Percentiles rank a stretch among this genome's conserved stretches.
phyloP scores from a whole-genome alignment of 2,113 vertebrate genomes.

The Ibidorhyncha struthersii region DNA sequence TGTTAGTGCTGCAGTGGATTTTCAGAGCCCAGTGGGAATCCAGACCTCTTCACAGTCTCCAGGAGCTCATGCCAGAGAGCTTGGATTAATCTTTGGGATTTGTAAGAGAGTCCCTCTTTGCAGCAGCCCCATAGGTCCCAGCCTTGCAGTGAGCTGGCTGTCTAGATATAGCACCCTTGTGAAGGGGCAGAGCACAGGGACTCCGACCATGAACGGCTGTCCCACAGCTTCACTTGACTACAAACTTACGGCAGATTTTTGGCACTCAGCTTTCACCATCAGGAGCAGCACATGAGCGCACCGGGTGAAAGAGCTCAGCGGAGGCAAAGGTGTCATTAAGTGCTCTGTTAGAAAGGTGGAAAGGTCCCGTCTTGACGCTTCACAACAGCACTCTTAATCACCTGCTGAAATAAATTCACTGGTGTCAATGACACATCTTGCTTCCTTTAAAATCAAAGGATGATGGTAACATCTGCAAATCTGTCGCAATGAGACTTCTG shows the following conservation, averaged over 20 bases:
- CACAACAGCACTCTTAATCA: not conserved
- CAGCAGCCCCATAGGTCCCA: not conserved
- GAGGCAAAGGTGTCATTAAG: not conserved
- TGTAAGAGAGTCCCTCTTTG: not conserved
- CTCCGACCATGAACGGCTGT: rapidly evolving
- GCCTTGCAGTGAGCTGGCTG: not conserved
- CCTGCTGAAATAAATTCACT: not conserved
- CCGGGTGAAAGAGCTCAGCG: not conserved
- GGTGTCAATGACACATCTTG: not conserved
- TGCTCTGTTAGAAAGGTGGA: not conserved
- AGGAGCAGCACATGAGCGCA: not conserved
- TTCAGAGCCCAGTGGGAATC: not conserved
- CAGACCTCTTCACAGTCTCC: not conserved
- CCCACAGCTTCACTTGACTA: not conserved
- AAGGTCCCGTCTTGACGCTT: not conserved
- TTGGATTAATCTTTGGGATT: not conserved
- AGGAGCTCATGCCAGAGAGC: not conserved
- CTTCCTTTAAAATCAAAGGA: not conserved
- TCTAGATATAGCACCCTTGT: not conserved
- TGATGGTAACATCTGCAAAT: not conserved
- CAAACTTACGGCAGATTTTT: not conserved
- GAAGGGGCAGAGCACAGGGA: not conserved
- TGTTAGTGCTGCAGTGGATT: not conserved
- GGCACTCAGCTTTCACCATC: not conserved
- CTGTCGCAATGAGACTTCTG: not conserved